These are phyloP conservation scores for Onychomys leucogaster DNA, from an alignment of 2,797 vertebrate genomes.

Conservation along the genomic window DNA sequence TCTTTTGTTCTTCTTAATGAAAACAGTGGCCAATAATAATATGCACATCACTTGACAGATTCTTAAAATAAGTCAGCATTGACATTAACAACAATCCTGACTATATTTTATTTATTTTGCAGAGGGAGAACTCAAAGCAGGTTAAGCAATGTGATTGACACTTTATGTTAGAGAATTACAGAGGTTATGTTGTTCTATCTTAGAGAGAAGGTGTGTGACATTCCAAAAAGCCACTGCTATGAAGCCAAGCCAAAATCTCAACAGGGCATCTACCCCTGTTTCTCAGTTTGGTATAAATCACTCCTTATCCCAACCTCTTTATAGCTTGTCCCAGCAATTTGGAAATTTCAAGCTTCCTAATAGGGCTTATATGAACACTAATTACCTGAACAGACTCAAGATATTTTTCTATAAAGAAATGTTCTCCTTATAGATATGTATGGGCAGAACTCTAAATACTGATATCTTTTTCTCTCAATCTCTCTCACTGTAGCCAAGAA, in stretches of 20 bases:
- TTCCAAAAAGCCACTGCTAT: neutral
- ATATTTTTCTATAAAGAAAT: conserved; percentile 37
- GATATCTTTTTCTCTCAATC: conserved; percentile 40
- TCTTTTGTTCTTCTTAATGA: conserved; percentile 31
- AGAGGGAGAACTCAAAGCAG: conserved; percentile 14
- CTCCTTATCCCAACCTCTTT: neutral
- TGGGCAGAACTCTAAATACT: neutral
- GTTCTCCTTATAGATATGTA: neutral
- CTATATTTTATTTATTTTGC: neutral
- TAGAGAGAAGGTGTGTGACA: neutral
- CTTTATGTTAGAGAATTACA: neutral
- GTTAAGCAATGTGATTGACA: neutral
- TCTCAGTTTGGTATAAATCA: neutral
- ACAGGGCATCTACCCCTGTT: neutral
- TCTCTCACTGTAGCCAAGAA: neutral
- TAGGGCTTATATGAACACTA: neutral
- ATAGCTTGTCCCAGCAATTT: neutral
- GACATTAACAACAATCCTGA: neutral
- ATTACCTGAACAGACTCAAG: neutral
- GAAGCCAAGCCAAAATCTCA: neutral
- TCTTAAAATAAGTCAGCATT: conserved; percentile 52
- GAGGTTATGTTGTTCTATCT: neutral
- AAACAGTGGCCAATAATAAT: neutral
- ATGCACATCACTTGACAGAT: neutral
- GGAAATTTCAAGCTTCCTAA: conserved; percentile 27